Percentiles rank a stretch among this genome's conserved stretches.
phyloP scores from a whole-genome alignment of 2,113 vertebrate species.

The Nipponia nippon region DNA sequence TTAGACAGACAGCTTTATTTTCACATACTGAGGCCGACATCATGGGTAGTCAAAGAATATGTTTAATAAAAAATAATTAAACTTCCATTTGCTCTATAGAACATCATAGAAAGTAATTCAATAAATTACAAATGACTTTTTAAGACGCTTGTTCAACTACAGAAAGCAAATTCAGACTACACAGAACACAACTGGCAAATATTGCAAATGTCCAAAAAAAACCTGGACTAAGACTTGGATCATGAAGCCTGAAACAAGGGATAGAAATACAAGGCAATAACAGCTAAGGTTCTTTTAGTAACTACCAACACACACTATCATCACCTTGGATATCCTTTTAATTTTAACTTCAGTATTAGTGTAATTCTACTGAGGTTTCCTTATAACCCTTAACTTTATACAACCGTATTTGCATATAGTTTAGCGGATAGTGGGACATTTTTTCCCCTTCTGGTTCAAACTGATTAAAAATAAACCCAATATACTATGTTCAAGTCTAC shows the following conservation, averaged over 20 bases:
- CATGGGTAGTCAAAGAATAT: conserved; percentile 99
- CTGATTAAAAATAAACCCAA: conserved; percentile 68
- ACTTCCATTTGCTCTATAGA: conserved; percentile 99
- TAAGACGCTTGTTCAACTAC: conserved; percentile 97
- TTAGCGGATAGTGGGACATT: conserved; percentile 70
- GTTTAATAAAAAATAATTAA: conserved; percentile 99
- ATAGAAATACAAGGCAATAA: conserved; percentile 86
- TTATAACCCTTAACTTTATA: conserved; percentile 75
- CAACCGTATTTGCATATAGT: conserved; percentile 71
- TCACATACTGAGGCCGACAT: conserved; percentile 78
- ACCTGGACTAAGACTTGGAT: conserved; percentile 87
- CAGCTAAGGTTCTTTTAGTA: conserved; percentile 86
- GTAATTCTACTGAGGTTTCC: conserved; percentile 79
- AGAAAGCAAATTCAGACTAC: conserved; percentile 96
- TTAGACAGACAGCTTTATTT: conserved; percentile 14
- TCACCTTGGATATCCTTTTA: conserved; percentile 74
- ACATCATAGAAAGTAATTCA: conserved; percentile 99
- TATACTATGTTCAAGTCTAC: conserved; percentile 70
- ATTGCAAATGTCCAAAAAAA: conserved; percentile 94
- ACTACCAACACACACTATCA: conserved; percentile 85
- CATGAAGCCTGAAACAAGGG: conserved; percentile 86
- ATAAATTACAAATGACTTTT: conserved; percentile 99
- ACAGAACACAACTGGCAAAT: conserved; percentile 99
- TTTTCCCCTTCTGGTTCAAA: conserved; percentile 66
- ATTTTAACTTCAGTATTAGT: conserved; percentile 83